Evolutionary conservation across 2,113 vertebrate genomes (phyloP).

Genomic region (Nanger granti): DNA sequence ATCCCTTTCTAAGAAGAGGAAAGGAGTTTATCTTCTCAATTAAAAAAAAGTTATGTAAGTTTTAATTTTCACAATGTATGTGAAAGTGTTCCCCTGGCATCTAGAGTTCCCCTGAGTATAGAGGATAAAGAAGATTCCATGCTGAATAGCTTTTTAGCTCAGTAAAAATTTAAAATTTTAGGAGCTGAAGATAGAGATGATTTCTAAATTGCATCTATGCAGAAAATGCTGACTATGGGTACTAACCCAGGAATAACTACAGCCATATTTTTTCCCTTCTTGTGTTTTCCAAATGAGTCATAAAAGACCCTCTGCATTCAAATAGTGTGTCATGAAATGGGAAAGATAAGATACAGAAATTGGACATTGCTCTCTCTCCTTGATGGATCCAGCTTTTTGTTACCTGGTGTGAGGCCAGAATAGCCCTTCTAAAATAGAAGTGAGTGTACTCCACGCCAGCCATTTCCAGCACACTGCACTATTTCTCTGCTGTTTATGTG

Average conservation of each 20-base stretch:
- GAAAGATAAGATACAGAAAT: slow-evolving; percentile 28
- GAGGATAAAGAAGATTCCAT: neutral
- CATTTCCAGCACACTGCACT: neutral
- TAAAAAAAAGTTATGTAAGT: neutral
- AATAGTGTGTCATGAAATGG: slow-evolving; percentile 7
- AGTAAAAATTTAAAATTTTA: slow-evolving; percentile 28
- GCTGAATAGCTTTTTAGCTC: slow-evolving; percentile 16
- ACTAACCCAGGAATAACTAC: slow-evolving; percentile 50
- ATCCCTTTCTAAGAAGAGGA: neutral
- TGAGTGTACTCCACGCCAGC: neutral
- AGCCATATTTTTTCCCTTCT: neutral
- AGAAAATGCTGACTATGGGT: slow-evolving; percentile 52
- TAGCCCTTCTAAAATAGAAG: neutral
- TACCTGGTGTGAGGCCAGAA: slow-evolving; percentile 11
- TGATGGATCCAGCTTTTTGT: slow-evolving; percentile 19
- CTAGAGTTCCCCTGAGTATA: neutral
- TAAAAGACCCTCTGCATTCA: slow-evolving; percentile 43
- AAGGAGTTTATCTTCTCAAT: neutral
- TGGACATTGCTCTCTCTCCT: slow-evolving; percentile 7
- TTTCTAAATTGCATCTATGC: slow-evolving; percentile 45
- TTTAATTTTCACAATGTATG: neutral
- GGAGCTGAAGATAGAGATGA: slow-evolving; percentile 32
- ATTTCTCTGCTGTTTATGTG: neutral
- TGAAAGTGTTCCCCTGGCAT: neutral
- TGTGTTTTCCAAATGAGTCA: slow-evolving; percentile 60